Evolutionary conservation across 2,888 invertebrate species (phyloP), one percentile per base, ranked within the genome.

Genomic region (Rambutsinella grinnellia): DNA sequence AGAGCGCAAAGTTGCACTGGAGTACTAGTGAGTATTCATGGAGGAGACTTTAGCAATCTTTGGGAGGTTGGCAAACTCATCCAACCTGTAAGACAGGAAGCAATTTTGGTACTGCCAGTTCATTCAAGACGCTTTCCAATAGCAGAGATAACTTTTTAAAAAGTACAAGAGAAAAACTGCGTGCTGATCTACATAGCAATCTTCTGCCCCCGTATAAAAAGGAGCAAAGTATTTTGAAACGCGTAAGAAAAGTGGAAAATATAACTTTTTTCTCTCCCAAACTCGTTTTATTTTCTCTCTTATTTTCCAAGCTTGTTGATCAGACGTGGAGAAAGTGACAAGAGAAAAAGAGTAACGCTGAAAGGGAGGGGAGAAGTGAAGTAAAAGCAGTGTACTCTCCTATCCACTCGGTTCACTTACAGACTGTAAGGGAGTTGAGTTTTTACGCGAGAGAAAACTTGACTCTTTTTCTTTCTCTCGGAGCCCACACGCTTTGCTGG

Each of bases 381-480:
- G 70, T 60, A 46, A 58, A 65, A 51, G 58, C 51, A 51, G 63
- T 23, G 63, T 63, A 24, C 58, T 61, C 54, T 74, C 54, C 57
- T 62, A 53, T 56, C 49, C 75, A 51, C 68, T 62, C 60, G 44
- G 67, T 60, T 75, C 62, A 36, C 67, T 68, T 57, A 23, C 60
- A 57, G 57, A 68, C 75, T 68, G 68, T 61, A 68, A 13, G 44
- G 51, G 21, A 26, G 26, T 62, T 44, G 27, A 57, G 49, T 28
- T 62, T 62, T 47, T 54, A 57, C 75, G 61, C 49, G 61, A 62
- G 75, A 75, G 75, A 68, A 75, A 75, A 68, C 68, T 74, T 72
- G 72, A 63, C 72, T 65, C 65, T 60, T 27, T 46, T 63, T 63
- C 28, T n/a, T 57, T 58, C 65, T 49, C 49, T 23, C 36, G 6